A percentile compares a stretch with the other conserved stretches of the same genome.
These are phyloP conservation scores for Nymphalis io DNA, from an alignment of 1,140 invertebrate genomes.

Conservation along the genomic window DNA sequence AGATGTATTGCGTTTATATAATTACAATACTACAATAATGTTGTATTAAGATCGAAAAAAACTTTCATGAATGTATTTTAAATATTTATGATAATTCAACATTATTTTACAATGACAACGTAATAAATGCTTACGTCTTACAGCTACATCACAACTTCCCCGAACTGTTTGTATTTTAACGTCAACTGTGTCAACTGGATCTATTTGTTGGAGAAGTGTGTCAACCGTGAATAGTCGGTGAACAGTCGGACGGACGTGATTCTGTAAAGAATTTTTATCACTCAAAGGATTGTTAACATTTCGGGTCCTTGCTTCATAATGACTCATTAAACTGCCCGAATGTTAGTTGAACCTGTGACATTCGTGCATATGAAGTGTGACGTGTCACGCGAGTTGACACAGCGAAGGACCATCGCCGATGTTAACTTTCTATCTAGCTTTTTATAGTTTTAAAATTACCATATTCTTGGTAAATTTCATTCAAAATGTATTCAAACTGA, in stretches of 20 bases:
- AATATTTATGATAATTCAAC: no score
- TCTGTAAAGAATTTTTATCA: slow-evolving; percentile 2
- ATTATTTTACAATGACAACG: no score
- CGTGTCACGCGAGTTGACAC: no score
- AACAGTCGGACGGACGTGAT: neutral
- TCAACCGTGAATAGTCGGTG: neutral
- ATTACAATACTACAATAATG: no score
- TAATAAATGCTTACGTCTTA: no score
- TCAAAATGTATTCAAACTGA: neutral
- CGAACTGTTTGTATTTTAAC: neutral
- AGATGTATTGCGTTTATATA: no score
- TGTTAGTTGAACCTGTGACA: neutral
- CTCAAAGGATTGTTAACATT: neutral
- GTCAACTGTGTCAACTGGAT: neutral
- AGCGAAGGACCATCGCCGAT: no score
- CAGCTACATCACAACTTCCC: neutral
- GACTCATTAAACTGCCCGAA: neutral
- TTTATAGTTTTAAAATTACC: neutral
- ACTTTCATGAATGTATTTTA: no score
- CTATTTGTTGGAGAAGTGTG: neutral
- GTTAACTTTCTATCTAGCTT: no score
- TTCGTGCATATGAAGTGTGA: no score
- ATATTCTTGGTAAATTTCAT: neutral
- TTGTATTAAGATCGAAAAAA: no score
- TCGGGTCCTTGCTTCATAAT: neutral